Conservation (phyloP, 2,113 vertebrate species). For the Mirounga angustirostris region DNA sequence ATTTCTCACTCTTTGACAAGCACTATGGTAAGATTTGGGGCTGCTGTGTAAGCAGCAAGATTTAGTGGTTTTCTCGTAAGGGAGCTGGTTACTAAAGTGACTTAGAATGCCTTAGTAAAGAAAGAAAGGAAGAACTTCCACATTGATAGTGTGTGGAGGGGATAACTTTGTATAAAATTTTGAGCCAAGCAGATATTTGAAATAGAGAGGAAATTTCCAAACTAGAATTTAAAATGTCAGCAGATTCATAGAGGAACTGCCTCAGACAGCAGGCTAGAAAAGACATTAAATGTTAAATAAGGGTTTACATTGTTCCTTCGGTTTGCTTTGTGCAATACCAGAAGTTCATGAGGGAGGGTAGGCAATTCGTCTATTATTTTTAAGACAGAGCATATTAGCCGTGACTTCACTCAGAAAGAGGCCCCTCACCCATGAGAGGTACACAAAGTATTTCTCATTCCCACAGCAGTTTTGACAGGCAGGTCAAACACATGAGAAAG, state of each 20-base stretch:
- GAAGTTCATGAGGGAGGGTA: constrained; percentile 4
- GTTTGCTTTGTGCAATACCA: constrained; percentile 38
- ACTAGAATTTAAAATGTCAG: constrained; percentile 72
- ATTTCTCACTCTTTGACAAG: constrained; percentile 76
- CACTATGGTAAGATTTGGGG: constrained; percentile 62
- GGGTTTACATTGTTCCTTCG: constrained; percentile 38
- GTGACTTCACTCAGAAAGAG: background rate
- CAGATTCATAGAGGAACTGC: constrained; percentile 71
- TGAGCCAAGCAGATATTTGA: constrained; percentile 63
- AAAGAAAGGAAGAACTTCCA: constrained; percentile 61
- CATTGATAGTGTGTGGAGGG: constrained; percentile 43
- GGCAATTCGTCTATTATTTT: constrained; percentile 32
- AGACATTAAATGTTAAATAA: constrained; percentile 75
- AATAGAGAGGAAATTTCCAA: constrained; percentile 69
- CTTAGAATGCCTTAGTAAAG: constrained; percentile 70
- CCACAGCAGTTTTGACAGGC: constrained; percentile 51
- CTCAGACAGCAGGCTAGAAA: constrained; percentile 53
- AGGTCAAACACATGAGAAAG: constrained; percentile 39
- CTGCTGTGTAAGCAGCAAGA: constrained; percentile 72
- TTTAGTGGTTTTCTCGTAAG: constrained; percentile 77
- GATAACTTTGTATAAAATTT: constrained; percentile 77
- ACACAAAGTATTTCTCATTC: constrained; percentile 37
- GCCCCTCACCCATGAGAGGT: background rate
- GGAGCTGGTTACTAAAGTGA: constrained; percentile 73
- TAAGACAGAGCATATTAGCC: constrained; percentile 37